Base-by-base conservation (phyloP, 2,113 vertebrate species). In the Carassius auratus region DNA sequence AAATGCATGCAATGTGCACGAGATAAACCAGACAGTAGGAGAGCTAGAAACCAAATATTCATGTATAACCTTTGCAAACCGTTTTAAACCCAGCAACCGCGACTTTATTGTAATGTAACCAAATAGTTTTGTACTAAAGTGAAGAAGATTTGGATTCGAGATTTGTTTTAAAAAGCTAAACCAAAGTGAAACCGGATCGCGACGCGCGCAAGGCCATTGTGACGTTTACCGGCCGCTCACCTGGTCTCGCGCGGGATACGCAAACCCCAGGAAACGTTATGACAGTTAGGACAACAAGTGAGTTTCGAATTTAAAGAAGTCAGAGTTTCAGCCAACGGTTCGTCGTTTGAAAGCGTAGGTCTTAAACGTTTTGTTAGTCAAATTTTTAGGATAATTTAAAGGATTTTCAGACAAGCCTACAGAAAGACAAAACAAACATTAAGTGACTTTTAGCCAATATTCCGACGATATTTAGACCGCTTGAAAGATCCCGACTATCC, bases 31-130 rank as follows among this genome's bases (percentile, higher is more conserved):
- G 36, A 85, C 33, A 85, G 38, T 42, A 42, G 89, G 87, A 87
- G 84, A 91, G 93, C 93, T 92, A 89, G 71, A 86, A 90, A 91
- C 93, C 92, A 91, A 92, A 93, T 91, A 91, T 87, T 90, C 86
- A 10, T 62, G 80, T 86, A 61, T 30, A 74, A 76, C 80, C 71
- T n/a, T 23, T 64, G 9, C 26, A 1, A 52, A 19, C 45, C 5
- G 83, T 66, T 89, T 38, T 74, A 69, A 19, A 83, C 45, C 81
- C 68, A 73, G 66, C 62, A 52, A 2, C 62, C 79, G 62, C 64
- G 64, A 71, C 30, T 71, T 33, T 50, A 83, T 83, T 83, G 78
- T 36, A 69, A 33, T 14, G 62, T 55, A 81, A 33, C n/a, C 78
- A 62, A 42, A 12, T 33, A 30, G 75, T 68, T 75, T 78, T 76